A percentile compares a stretch with the other conserved stretches of the same genome.
Conservation (phyloP, 2,797 vertebrate species). For the Tenualosa ilisha region DNA sequence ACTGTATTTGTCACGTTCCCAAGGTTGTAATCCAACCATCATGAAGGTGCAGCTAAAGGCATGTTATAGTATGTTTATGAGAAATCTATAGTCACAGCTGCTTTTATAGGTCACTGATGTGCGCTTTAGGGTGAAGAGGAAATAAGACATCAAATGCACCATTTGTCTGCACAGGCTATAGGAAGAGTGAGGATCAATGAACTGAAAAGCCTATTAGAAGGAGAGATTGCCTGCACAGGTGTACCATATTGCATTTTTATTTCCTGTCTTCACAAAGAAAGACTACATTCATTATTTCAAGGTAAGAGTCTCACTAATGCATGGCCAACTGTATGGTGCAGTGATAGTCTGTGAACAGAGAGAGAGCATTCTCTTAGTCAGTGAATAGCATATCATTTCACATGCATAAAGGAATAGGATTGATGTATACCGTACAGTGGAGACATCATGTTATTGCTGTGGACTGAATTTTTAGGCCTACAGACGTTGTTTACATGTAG, state of each 20-base stretch:
- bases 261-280: neutral
- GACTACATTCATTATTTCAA: conserved; percentile 10
- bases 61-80: neutral
- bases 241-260: conserved; percentile 2
- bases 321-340: neutral
- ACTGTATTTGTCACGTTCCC: neutral
- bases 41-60: neutral
- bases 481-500: neutral
- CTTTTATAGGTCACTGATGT: neutral
- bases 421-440: neutral
- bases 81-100: conserved; percentile 7
- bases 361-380: neutral
- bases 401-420: neutral
- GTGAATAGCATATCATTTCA: neutral
- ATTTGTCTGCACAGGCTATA: neutral
- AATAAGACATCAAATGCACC: neutral
- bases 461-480: neutral
- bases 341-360: neutral
- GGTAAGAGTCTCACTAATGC: neutral
- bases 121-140: neutral
- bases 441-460: neutral
- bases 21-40: neutral
- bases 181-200: neutral
- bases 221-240: neutral
- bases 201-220: neutral